Percentiles rank a stretch among this genome's conserved stretches.
Conservation (phyloP, 2,888 invertebrate species). For the Serripes groenlandicus region DNA sequence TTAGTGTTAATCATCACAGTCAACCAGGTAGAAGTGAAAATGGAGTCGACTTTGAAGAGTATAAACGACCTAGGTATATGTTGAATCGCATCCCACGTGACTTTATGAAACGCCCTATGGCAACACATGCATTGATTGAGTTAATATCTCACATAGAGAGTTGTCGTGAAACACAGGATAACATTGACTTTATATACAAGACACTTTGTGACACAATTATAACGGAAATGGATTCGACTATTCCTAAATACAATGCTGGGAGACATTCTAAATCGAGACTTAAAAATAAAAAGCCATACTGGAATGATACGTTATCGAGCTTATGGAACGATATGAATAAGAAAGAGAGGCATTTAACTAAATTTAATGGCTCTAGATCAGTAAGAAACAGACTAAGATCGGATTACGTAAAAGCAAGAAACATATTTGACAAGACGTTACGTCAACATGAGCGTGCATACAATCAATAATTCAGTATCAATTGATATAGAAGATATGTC, state of each 20-base stretch:
- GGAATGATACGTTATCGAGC: slow-evolving; percentile 32
- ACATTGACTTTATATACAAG: slow-evolving; percentile 5
- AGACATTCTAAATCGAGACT: slow-evolving; percentile 25
- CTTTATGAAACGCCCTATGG: slow-evolving; percentile 9
- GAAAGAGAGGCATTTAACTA: slow-evolving; percentile 23
- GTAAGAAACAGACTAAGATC: too few species aligned
- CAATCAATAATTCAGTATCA: slow-evolving; percentile 6
- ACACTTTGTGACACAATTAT: too few species aligned
- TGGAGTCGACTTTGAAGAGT: neutral
- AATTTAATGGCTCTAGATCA: neutral
- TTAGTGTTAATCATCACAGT: too few species aligned
- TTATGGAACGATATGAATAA: slow-evolving; percentile 27
- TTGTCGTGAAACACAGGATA: slow-evolving; percentile 3
- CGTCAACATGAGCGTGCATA: slow-evolving; percentile 34
- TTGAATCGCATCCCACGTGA: slow-evolving; percentile 4
- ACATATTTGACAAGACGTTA: slow-evolving; percentile 33
- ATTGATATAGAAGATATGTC: slow-evolving; percentile 40
- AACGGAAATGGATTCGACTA: slow-evolving; percentile 31
- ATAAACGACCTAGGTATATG: neutral
- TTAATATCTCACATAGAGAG: slow-evolving; percentile 3
- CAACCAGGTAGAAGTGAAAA: too few species aligned
- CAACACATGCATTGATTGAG: too few species aligned
- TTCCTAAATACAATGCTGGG: slow-evolving; percentile 17
- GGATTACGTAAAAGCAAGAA: too few species aligned
- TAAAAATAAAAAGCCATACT: slow-evolving; percentile 32